phyloP scores from a whole-genome alignment of 2,113 vertebrate species.

The Ornithorhynchus anatinus region DNA sequence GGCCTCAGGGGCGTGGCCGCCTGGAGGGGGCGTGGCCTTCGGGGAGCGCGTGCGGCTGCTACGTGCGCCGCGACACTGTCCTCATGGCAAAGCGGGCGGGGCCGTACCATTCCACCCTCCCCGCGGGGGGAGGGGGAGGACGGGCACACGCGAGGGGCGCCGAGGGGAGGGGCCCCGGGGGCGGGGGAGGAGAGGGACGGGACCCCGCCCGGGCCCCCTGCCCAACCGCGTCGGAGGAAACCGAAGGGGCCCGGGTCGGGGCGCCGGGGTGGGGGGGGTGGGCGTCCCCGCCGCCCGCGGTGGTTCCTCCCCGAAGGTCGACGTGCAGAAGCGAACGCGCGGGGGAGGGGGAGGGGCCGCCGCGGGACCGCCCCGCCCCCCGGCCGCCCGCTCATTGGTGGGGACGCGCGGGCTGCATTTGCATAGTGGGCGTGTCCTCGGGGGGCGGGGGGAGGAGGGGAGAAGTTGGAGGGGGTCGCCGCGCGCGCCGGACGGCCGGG shows the following conservation, averaged over 20 bases:
- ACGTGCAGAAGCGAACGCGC: slow-evolving; percentile 95
- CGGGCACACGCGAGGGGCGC: too few relatives aligned
- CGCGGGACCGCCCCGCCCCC: neutral
- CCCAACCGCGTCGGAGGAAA: too few relatives aligned
- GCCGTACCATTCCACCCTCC: slow-evolving; percentile 45
- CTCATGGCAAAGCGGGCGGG: slow-evolving; percentile 84
- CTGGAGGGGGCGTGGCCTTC: neutral
- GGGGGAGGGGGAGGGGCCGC: slow-evolving; percentile 30
- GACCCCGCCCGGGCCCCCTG: too few relatives aligned
- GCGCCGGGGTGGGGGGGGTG: neutral
- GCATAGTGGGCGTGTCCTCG: slow-evolving; percentile 20
- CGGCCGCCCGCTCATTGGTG: slow-evolving; percentile 34
- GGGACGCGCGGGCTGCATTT: neutral
- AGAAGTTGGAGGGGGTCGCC: too few relatives aligned
- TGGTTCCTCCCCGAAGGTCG: slow-evolving; percentile 86
- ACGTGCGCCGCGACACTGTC: slow-evolving; percentile 83
- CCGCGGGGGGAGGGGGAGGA: neutral
- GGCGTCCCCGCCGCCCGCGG: slow-evolving; percentile 45
- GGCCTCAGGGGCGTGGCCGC: neutral
- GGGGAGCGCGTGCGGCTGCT: slow-evolving; percentile 52
- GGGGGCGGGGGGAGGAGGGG: neutral
- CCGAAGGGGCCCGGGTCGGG: too few relatives aligned
- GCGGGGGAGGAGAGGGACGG: neutral
- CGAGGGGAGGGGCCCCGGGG: neutral
- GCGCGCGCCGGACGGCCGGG: neutral